A percentile compares a stretch with the other conserved stretches of the same genome.
Evolutionary conservation across 1,140 invertebrate species (phyloP).

Genomic region (Drosophila mojavensis): DNA sequence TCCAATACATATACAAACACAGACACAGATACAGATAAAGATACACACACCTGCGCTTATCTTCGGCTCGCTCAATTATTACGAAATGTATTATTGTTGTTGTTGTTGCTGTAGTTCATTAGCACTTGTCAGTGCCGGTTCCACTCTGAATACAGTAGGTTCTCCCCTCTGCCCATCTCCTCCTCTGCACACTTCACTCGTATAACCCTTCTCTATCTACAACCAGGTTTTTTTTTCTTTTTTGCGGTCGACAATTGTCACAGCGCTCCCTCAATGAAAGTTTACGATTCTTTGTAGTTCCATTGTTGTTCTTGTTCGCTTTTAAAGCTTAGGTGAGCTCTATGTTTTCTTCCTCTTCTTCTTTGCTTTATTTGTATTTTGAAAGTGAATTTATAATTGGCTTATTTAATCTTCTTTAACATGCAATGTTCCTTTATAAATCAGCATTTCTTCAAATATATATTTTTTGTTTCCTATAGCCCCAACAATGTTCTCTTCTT

Average conservation of each 20-base stretch:
- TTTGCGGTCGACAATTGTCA: constrained; percentile 60
- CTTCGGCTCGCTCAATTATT: constrained; percentile 68
- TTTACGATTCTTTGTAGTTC: constrained; percentile 46
- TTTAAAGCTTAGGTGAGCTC: constrained; percentile 21
- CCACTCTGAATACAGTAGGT: constrained; percentile 36
- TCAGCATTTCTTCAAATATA: too few species aligned
- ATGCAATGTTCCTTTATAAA: constrained; percentile 60
- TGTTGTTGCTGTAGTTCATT: constrained; percentile 70
- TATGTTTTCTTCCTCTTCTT: not conserved
- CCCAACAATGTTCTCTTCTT: constrained; percentile 1
- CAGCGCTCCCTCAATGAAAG: constrained; percentile 66
- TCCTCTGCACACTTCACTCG: too few species aligned
- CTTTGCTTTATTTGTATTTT: constrained; percentile 36
- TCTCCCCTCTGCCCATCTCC: not conserved
- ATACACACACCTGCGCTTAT: constrained; percentile 40
- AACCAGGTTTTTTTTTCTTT: not conserved
- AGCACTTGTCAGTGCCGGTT: constrained; percentile 77
- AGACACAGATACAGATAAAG: constrained; percentile 4
- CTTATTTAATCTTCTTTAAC: constrained; percentile 43
- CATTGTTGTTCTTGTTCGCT: constrained; percentile 24
- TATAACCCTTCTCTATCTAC: not conserved
- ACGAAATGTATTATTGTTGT: constrained; percentile 52
- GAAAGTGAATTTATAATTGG: constrained; percentile 80
- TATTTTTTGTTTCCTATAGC: not conserved
- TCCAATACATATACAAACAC: constrained; percentile 1